Evolutionary conservation across 37 sponge, comb jelly and placozoan species (phyloP), one percentile per base, ranked within the genome.

Genomic region (Mnemiopsis leidyi): DNA sequence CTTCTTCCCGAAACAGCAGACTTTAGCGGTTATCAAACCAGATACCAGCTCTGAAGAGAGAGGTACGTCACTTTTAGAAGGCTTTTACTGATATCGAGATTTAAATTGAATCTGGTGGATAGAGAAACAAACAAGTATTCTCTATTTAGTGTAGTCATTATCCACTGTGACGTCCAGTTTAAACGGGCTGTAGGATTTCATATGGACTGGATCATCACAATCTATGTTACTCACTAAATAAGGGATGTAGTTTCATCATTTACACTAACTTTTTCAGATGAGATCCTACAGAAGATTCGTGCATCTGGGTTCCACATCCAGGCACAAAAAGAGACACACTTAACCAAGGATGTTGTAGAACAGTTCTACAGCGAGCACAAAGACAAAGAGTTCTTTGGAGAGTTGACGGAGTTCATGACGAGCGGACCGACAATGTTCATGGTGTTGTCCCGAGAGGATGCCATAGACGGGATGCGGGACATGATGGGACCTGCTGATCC

Each of bases 1-100:
- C 94, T 97, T 99, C 95, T 99, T 99, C 95, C 99, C 99, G 7
- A 39, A 82, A 34, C 96, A 99, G 71, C 94, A 97, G 79, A 97
- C 99, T 0, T 68, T 99, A 48, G 99, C 97, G 38, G 95, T 99
- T 71, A 96, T 99, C 69, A 99, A 99, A 93, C 99, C 99, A 13
- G 92, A 93, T 90, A 95, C 96, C 23, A 75, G 96, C 69, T 38
- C 29, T 0, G 90, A 40, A n/a, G 94, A 96, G 82, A 96, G 95
- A 93, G 99, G n/a, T n/a, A n/a, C n/a, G n/a, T n/a, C n/a, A n/a
- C n/a, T n/a, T n/a, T n/a, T n/a, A n/a, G n/a, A n/a, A n/a, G n/a
- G n/a, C n/a, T n/a, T n/a, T n/a, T n/a, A n/a, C n/a, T n/a, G n/a
- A n/a, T n/a, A n/a, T n/a, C n/a, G n/a, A n/a, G n/a, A n/a, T n/a